Evolutionary conservation across 2,797 vertebrate genomes (phyloP), one percentile per base, ranked within the genome.

Genomic region (Notamacropus eugenii): DNA sequence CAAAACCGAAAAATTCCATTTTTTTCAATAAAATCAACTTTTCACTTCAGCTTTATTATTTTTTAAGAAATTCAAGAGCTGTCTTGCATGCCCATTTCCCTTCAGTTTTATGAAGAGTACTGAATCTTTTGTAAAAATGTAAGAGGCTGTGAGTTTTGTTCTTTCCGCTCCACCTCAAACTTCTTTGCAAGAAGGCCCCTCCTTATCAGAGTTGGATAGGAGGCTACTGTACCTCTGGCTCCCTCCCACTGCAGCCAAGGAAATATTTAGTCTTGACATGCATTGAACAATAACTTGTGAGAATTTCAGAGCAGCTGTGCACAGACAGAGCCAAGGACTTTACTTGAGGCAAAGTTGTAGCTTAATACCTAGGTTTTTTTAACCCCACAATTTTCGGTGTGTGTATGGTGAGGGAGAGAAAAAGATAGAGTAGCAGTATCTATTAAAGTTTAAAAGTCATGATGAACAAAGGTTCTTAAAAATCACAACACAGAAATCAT

Each of bases 261-360:
- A 90, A 97, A 97, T 97, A 82, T 92, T 96, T 62, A 58, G 96
- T 97, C 96, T 96, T 96, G 94, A 97, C 93, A 94, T 59, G 95
- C 74, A 95, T 67, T 96, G 95, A 97, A 97, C 94, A 97, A 0
- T 93, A 97, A 96, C 95, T 96, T 96, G 74, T 59, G 62, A 96
- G 94, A 94, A 95, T 54, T 97, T 96, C 93, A 96, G 93, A 96
- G 93, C 96, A 96, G 93, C 93, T 97, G 95, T 96, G 95, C 94
- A 93, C 92, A 95, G 94, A 22, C 54, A 95, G 91, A 97, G 95
- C 92, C 93, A 96, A 94, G 58, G 57, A 97, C 93, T 95, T 95
- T n/a, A 97, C 93, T 97, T 54, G 28, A 97, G 92, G 93, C 46
- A 96, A 93, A 97, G 74, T 16, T 96, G 52, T 55, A 87, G 82